A percentile compares a stretch with the other conserved stretches of the same genome.
phyloP scores from a whole-genome alignment of 2,888 invertebrate genomes.

The Torymus auratus region DNA sequence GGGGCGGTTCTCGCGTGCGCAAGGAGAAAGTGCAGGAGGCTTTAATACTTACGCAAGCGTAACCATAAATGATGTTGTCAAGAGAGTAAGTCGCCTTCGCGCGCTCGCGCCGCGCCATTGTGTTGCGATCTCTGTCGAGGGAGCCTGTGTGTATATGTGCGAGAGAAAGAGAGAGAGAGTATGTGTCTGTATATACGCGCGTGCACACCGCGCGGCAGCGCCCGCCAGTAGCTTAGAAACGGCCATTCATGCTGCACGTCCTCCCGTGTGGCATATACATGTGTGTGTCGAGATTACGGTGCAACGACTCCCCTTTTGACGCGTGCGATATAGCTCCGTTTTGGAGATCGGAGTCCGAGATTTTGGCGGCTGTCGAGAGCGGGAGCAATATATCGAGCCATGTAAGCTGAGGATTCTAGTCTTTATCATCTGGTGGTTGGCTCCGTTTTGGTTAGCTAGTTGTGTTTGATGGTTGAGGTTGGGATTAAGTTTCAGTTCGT shows the following conservation, averaged over 20 bases:
- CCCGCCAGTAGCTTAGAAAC: conserved; percentile 63
- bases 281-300: background rate
- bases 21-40: conserved; percentile 73
- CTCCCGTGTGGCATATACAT: background rate
- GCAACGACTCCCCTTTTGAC: background rate
- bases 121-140: conserved; percentile 36
- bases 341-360: background rate
- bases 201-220: background rate
- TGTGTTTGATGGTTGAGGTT: too few relatives aligned
- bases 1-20: conserved; percentile 51
- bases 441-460: too few relatives aligned
- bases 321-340: background rate
- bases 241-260: conserved; percentile 59
- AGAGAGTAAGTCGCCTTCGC: conserved; percentile 59
- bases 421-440: background rate
- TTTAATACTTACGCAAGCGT: conserved; percentile 71
- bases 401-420: conserved; percentile 10
- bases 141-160: background rate
- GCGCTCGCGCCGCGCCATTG: conserved; percentile 45
- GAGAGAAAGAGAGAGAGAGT: background rate
- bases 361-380: background rate
- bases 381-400: background rate
- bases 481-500: too few relatives aligned
- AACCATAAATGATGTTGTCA: conserved; percentile 75
- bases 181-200: background rate